Evolutionary conservation across 2,797 vertebrate genomes (phyloP), one percentile per base, ranked within the genome.

Genomic region (Anabas testudineus): DNA sequence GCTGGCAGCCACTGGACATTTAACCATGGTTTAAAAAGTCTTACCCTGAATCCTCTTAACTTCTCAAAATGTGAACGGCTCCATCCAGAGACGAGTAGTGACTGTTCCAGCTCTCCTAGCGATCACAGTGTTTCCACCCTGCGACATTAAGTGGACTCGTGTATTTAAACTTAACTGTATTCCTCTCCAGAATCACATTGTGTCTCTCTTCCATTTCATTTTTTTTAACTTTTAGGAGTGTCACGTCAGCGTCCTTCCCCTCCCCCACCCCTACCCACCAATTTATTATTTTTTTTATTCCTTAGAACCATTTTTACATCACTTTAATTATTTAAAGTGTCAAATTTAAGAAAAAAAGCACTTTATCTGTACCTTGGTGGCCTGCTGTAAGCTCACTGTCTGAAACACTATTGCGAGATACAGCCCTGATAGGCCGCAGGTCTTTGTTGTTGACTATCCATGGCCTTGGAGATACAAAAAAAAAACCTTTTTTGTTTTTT

Each of bases 281-380:
- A 16, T 4, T 16, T 7, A 47, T 53, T 43, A 6, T 83, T 61
- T 12, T 49, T 60, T 49, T 41, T n/a, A n/a, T n/a, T 53, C 77
- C 69, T 60, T 39, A 84, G 69, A 86, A 82, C 67, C 73, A 52
- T 87, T 87, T 88, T 81, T 87, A 82, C 91, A 72, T 90, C 88
- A 89, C 91, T 93, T 93, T 87, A 90, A 89, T 92, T 94, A 94
- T 95, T 95, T 94, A 94, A 95, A 92, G 86, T 83, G 56, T 94
- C 91, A 90, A 87, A 78, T 92, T 90, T 75, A 71, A 82, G 71
- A 89, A 91, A 89, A 92, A 89, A 94, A 94, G 94, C 94, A 95
- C 94, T 95, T 95, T 95, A 95, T 94, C 92, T 93, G 92, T 94
- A 94, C 94, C 94, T 92, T 90, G 88, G 94, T 95, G 94, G 94